Base-by-base conservation (phyloP, 2,797 vertebrate species). In the Gymnodraco acuticeps region DNA sequence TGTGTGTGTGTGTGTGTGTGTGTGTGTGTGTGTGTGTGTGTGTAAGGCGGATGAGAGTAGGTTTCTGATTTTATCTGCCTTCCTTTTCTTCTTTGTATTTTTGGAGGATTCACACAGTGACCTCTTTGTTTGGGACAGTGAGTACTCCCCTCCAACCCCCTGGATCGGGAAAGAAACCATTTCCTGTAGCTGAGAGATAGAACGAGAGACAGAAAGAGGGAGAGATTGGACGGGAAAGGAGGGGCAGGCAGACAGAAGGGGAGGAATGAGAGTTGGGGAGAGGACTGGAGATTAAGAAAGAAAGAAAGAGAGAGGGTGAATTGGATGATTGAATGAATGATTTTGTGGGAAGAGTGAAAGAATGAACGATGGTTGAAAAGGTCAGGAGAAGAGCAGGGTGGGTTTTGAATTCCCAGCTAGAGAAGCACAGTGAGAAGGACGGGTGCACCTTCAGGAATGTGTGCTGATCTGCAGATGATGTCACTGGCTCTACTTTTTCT, bases 81-180 rank as follows among this genome's bases (percentile, higher is more conserved):
- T 93, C 91, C 93, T 94, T 94, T 94, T 93, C 93, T 94, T 94
- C 93, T 93, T 92, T 93, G 94, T 93, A 76, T 94, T 95, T 95
- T 94, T 91, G 90, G 86, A 83, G 87, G 89, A 94, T 91, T 80
- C 63, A 96, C 91, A 98, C 97, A 97, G 93, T 96, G 95, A 96
- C 96, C 97, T 95, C 96, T 97, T 97, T 97, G 97, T 97, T 95
- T 91, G 88, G 92, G 95, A 95, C 94, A 93, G 93, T 93, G 84
- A 89, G 89, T 88, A 77, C 86, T 89, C 75, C 89, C 86, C 83
- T 82, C 84, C 78, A 79, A 85, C 81, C 82, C 86, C 83, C 78
- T 80, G 75, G 82, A 72, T 82, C 20, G 88, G 90, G 89, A 91
- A 88, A 92, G 88, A 91, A 93, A 90, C 88, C 90, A 93, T 95